These are phyloP conservation scores for Petrocephalus schoutedeni DNA, from an alignment of 2,797 vertebrate genomes.

Conservation along the genomic window DNA sequence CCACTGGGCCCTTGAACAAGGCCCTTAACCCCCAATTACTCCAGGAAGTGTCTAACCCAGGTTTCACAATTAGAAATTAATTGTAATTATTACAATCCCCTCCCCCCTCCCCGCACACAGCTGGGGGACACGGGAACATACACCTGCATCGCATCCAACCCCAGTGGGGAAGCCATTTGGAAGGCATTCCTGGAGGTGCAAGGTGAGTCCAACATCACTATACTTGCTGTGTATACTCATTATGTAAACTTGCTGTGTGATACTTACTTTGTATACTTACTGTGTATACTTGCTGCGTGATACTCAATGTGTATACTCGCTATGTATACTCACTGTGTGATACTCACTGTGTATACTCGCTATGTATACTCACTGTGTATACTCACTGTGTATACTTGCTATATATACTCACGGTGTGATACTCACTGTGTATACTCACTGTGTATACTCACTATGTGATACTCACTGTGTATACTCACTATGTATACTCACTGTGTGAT, in stretches of 20 bases:
- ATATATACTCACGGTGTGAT: too few relatives aligned
- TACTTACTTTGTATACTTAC: too few relatives aligned
- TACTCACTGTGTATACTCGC: too few relatives aligned
- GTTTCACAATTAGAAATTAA: neutral
- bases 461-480: neutral
- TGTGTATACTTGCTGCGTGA: neutral
- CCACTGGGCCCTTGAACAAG: neutral
- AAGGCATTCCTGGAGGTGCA: slow-evolving; percentile 90
- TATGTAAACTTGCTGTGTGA: too few relatives aligned
- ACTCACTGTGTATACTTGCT: too few relatives aligned
- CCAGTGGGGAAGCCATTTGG: slow-evolving; percentile 93
- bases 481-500: neutral
- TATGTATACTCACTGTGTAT: neutral
- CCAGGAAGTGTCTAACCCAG: neutral
- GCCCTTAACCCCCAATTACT: neutral
- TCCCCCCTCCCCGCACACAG: slow-evolving; percentile 50
- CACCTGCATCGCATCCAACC: slow-evolving; percentile 88
- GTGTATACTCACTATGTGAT: neutral
- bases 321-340: neutral
- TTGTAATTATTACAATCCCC: neutral
- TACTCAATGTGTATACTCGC: too few relatives aligned
- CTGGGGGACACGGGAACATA: slow-evolving; percentile 89
- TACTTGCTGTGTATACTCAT: neutral
- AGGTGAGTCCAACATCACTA: slow-evolving; percentile 62
- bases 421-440: neutral